Base-by-base conservation (phyloP, 1,140 invertebrate species). In the Caenorhabditis tropicalis region DNA sequence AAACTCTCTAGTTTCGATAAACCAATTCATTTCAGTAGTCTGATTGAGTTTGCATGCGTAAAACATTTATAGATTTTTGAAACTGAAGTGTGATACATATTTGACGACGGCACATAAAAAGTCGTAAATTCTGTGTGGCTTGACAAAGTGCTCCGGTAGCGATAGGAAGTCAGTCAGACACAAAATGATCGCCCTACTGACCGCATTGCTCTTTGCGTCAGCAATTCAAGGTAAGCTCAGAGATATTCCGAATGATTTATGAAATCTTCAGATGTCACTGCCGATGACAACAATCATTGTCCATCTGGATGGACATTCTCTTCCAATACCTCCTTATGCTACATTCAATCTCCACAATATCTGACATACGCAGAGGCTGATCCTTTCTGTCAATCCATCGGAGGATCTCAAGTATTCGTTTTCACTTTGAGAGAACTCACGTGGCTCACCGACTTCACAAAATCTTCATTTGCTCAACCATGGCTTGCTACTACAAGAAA, bases 371-470 rank as follows among this genome's bases (percentile, higher is more conserved):
- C 36, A 1, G 65, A 74, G 27, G 36, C 65, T 19, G 9, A 15
- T 24, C 12, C n/a, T 10, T 74, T 19, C 15, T 74, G 65, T 15
- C 65, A 74, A 24, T 74, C 65, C 1, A 39, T 74, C 7, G 65
- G 65, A 19, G 65, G 65, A 24, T 43, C 65, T 24, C 65, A 74
- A 74, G 21, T 74, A 12, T 74, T 74, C n/a, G 29, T 74, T 10
- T 24, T 74, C 65, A 46, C 36, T 43, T 3, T 19, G n/a, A 31
- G 36, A 46, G 65, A 43, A 43, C 65, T 43, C 65, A 27, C 36
- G 21, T 74, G 65, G 33, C 33, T 39, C 10, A 43, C 65, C 3
- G 65, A 65, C 31, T 74, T 74, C 65, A 74, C 65, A 1, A 16
- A 16, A 21, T n/a, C 33, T 0, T 43, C 19, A 12, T 46, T 74